Evolutionary conservation across 64 coral and sea anemone species (phyloP).

Genomic region (Acropora tenuis): DNA sequence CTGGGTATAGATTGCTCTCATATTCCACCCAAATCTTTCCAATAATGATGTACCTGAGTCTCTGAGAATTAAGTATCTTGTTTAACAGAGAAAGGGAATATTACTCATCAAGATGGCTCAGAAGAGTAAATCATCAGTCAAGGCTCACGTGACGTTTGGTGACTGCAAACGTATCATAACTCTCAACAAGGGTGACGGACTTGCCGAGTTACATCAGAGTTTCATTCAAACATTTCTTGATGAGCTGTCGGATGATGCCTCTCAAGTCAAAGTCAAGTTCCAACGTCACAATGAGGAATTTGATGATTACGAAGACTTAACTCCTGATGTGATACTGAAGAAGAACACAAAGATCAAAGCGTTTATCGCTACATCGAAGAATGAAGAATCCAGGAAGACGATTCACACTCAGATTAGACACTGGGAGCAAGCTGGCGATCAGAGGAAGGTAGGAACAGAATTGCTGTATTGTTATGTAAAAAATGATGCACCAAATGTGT

Average conservation of each 20-base stretch:
- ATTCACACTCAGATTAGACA: background rate
- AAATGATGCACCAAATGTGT: no score
- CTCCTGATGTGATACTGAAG: background rate
- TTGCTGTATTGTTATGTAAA: no score
- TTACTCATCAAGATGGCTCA: background rate
- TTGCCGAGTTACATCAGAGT: background rate
- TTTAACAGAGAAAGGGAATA: background rate
- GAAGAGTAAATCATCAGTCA: background rate
- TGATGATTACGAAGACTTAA: background rate
- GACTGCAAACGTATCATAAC: no score
- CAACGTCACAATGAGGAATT: background rate
- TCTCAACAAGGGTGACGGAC: background rate
- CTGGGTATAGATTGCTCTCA: background rate
- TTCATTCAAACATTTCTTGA: background rate
- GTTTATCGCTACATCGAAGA: background rate
- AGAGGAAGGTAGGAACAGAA: no score
- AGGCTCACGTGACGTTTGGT: no score
- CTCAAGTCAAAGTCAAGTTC: background rate
- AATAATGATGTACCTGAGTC: background rate
- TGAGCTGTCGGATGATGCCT: background rate
- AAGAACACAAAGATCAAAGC: background rate
- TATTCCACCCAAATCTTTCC: background rate
- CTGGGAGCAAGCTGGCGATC: no score
- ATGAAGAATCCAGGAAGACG: background rate
- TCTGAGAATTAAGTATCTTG: background rate